phyloP scores from a whole-genome alignment of 2,888 invertebrate genomes.

The Digitonthophagus gazella region DNA sequence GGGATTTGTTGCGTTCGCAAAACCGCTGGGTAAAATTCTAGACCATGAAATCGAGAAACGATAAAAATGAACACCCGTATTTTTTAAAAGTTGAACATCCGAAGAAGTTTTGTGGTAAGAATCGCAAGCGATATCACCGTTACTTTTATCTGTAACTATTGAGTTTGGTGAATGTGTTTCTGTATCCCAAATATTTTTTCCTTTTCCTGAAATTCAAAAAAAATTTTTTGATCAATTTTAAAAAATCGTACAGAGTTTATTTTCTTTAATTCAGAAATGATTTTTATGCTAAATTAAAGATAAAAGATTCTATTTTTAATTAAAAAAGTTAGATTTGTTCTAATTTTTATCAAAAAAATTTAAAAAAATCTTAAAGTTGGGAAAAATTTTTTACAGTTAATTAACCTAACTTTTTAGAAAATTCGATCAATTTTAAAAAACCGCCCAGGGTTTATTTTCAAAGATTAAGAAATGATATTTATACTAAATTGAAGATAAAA shows the following conservation, averaged over 20 bases:
- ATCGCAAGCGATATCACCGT: slow-evolving; percentile 65
- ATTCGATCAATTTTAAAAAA: too few species aligned
- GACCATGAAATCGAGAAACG: slow-evolving; percentile 68
- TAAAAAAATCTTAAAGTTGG: too few species aligned
- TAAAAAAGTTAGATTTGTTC: too few species aligned
- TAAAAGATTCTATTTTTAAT: too few species aligned
- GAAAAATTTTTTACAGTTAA: too few species aligned
- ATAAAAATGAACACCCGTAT: slow-evolving; percentile 59
- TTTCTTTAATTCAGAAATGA: background rate
- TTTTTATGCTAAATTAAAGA: too few species aligned
- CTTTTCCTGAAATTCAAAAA: slow-evolving; percentile 56
- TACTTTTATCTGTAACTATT: slow-evolving; percentile 56
- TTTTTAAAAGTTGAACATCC: slow-evolving; percentile 59
- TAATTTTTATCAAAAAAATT: too few species aligned
- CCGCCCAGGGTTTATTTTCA: too few species aligned
- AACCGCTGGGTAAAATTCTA: slow-evolving; percentile 61
- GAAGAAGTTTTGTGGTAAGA: slow-evolving; percentile 63
- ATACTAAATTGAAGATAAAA: too few species aligned
- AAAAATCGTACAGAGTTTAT: background rate
- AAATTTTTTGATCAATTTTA: background rate
- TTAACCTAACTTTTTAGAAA: too few species aligned
- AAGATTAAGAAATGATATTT: too few species aligned
- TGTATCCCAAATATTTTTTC: slow-evolving; percentile 67
- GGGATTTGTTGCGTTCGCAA: slow-evolving; percentile 57
- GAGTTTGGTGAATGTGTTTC: slow-evolving; percentile 62